Evolutionary conservation across 2,888 invertebrate genomes (phyloP), one percentile per base, ranked within the genome.

Genomic region (Tricholauxania praeusta): DNA sequence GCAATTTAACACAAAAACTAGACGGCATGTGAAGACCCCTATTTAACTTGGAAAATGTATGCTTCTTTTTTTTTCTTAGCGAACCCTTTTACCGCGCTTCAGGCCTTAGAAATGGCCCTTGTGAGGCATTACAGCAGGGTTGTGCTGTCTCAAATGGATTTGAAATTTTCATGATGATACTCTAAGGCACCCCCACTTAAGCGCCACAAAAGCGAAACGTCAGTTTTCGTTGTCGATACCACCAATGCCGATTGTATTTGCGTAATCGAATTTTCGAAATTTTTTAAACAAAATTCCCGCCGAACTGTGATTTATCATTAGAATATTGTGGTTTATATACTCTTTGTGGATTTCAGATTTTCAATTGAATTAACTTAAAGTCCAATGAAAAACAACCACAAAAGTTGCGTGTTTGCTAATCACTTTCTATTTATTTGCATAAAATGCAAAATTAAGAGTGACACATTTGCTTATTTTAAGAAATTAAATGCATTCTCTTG

Each of bases 71-170:
- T 2, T 39, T 39, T 5, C 39, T 39, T 8, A 39, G 8, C 6
- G 8, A 39, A 39, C 39, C 10, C 53, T 14, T 55, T 75, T 75
- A 75, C 75, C 82, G 79, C 19, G 82, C 83, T 77, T 82, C 80
- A 8, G 82, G 82, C 10, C 77, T 73, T 8, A 83, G 68, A 2
- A 80, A 67, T 67, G 80, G 83, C 75, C 73, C 75, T 62, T 79
- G 77, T 72, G 80, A 81, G 73, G 80, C 80, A 70, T 82, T 82
- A 60, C 82, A 82, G 64, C 70, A 70, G 19, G 64, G 69, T 57
- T 63, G 15, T 49, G 51, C 32, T 5, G 22, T 39, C 12, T 49
- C 64, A 17, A 57, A 47, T 3, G 71, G 53, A 51, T 19, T n/a
- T 7, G 63, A 14, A 32, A 32, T 64, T 51, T 55, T 71, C 71